Percentiles rank a stretch among this genome's conserved stretches.
These are phyloP conservation scores for Sylvicola cinctus DNA, from an alignment of 2,888 invertebrate genomes.

Conservation along the genomic window DNA sequence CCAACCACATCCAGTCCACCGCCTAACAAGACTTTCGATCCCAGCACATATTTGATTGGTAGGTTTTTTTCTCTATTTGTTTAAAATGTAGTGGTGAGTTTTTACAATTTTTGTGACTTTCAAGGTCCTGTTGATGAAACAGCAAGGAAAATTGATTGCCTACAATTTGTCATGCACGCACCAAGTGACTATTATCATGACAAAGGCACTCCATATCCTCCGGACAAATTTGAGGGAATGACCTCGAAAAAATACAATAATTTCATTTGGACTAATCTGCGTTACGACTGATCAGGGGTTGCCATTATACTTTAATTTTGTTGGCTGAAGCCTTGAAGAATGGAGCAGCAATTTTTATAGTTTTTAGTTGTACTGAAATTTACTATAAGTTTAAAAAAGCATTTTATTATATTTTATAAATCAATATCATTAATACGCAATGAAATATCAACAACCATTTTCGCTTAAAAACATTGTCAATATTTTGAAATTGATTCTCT, in stretches of 20 bases:
- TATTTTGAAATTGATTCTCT: too few relatives aligned
- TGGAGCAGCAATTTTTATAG: too few relatives aligned
- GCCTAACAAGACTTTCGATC: constrained; percentile 61
- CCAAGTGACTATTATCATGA: constrained; percentile 78
- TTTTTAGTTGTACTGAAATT: too few relatives aligned
- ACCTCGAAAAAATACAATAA: not conserved
- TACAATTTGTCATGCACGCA: constrained; percentile 87
- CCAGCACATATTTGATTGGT: constrained; percentile 78
- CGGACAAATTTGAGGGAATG: constrained; percentile 19
- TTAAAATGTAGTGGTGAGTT: not conserved
- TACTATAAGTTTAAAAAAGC: too few relatives aligned
- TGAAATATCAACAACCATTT: too few relatives aligned
- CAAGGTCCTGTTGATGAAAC: constrained; percentile 78
- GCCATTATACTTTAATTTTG: too few relatives aligned
- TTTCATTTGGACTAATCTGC: not conserved
- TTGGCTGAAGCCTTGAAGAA: too few relatives aligned
- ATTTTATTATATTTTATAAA: too few relatives aligned
- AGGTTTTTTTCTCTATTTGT: constrained; percentile 7
- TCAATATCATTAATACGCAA: too few relatives aligned
- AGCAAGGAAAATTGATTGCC: constrained; percentile 61
- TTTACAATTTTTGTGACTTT: too few relatives aligned
- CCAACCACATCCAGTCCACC: constrained; percentile 66
- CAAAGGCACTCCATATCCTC: constrained; percentile 54
- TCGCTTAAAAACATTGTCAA: too few relatives aligned
- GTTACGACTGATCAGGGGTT: too few relatives aligned